Evolutionary conservation across 2,888 invertebrate species (phyloP).

Genomic region (Leucoptera coffeella): DNA sequence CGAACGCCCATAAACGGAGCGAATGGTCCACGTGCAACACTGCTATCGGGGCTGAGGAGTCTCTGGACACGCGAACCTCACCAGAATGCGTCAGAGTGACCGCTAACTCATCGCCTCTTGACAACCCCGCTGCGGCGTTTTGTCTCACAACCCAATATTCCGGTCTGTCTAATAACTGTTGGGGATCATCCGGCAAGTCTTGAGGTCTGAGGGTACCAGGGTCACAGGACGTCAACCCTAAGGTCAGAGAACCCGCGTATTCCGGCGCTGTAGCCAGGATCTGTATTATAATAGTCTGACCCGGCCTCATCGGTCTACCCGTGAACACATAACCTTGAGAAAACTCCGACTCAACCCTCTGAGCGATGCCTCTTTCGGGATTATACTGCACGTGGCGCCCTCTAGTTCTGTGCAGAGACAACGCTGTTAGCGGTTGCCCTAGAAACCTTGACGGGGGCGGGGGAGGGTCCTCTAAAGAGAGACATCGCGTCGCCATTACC

Average conservation of each 20-base stretch:
- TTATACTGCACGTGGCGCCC: constrained; percentile 81
- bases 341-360: constrained; percentile 79
- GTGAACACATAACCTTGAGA: constrained; percentile 96
- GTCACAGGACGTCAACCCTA: constrained; percentile 94
- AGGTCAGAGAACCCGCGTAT: constrained; percentile 84
- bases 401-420: constrained; percentile 67
- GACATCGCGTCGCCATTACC: constrained; percentile 62
- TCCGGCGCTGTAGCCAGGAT: constrained; percentile 77
- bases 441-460: constrained; percentile 62
- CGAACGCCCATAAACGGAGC: constrained; percentile 89
- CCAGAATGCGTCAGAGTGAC: constrained; percentile 74
- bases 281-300: constrained; percentile 84
- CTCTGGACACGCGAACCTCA: constrained; percentile 74
- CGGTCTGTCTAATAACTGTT: constrained; percentile 82
- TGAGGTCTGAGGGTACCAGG: constrained; percentile 67
- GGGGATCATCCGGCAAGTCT: constrained; percentile 86
- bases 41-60: constrained; percentile 71
- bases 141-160: constrained; percentile 98
- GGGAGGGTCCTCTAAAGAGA: constrained; percentile 56
- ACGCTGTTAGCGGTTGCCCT: constrained; percentile 56
- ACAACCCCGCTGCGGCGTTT: constrained; percentile 80
- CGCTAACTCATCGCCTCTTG: constrained; percentile 81
- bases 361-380: constrained; percentile 71
- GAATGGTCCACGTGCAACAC: constrained; percentile 96
- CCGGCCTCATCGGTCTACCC: constrained; percentile 76